phyloP scores from a whole-genome alignment of 2,888 invertebrate genomes.

The Stenodema calcarata region DNA sequence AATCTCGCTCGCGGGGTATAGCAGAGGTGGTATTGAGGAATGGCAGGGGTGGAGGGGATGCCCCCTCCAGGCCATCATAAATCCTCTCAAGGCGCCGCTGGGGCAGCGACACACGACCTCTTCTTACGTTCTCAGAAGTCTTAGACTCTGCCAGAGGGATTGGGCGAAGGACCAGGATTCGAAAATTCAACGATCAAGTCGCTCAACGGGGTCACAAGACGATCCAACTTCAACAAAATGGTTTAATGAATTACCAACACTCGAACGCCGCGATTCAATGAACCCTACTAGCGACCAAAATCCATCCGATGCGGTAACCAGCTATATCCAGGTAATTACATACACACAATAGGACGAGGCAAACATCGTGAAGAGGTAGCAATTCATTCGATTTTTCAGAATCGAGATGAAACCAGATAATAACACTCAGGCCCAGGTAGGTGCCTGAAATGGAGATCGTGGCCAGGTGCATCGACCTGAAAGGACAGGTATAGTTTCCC shows the following conservation, averaged over 20 bases:
- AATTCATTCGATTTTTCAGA: background rate
- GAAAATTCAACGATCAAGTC: background rate
- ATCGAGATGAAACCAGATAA: background rate
- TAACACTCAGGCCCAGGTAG: background rate
- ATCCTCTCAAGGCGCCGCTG: background rate
- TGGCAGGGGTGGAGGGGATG: background rate
- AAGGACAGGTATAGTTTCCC: background rate
- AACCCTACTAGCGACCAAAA: background rate
- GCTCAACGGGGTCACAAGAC: background rate
- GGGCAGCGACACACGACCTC: constrained; percentile 29
- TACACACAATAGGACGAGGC: background rate
- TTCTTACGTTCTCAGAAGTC: background rate
- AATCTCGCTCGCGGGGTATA: constrained; percentile 14
- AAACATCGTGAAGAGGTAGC: background rate
- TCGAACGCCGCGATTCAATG: background rate
- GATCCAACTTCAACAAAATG: background rate
- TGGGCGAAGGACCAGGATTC: background rate
- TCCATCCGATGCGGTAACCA: background rate
- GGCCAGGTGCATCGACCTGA: background rate
- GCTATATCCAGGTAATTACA: background rate
- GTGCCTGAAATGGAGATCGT: background rate
- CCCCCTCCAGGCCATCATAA: constrained; percentile 4
- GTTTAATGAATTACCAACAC: background rate
- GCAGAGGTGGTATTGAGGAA: background rate
- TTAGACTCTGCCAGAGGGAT: background rate